Evolutionary conservation across 2,888 invertebrate genomes (phyloP), one percentile per base, ranked within the genome.

Genomic region (Amblyjoppa proteus): DNA sequence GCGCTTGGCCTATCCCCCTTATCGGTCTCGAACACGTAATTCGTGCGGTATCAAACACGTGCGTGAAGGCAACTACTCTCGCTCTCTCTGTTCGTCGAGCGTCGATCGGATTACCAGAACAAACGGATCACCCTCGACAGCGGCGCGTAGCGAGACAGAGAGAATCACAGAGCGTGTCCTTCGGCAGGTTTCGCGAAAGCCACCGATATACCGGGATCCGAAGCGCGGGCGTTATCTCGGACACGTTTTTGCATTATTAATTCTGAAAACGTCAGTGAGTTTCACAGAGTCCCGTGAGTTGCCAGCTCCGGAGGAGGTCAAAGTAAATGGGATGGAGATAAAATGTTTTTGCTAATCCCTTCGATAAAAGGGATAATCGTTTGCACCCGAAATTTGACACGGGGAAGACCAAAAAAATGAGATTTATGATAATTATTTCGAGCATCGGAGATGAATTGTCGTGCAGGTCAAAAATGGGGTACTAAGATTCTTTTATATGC

Each of bases 81-180:
- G 5, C n/a, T 64, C 34, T 58, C 13, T 41, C 61, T 45, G n/a
- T 45, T 16, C 58, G 38, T 41, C 61, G 28, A 45, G n/a, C 56
- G 9, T 4, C 61, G 56, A 74, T 61, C 74, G 41, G 74, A 74
- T 74, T 58, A 61, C 13, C 61, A 20, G 61, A 74, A 74, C 61
- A 61, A 74, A 74, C 61, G 61, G 61, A 41, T 61, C 34, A 61
- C 34, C 56, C 16, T 25, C 70, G 49, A 45, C 70, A 28, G 28
- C 49, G 5, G n/a, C 38, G 13, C 34, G 38, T 9, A 61, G 13
- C 61, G 61, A 74, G 28, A 74, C 13, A 34, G 56, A 38, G 53
- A 41, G 38, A 56, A 73, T 25, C 31, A 38, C 34, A 56, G 7
- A 73, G 56, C 20, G 20, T 31, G 6, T 49, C 9, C n/a, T 16